phyloP scores from a whole-genome alignment of 1,140 invertebrate species.

The Sycophaga agraensis region DNA sequence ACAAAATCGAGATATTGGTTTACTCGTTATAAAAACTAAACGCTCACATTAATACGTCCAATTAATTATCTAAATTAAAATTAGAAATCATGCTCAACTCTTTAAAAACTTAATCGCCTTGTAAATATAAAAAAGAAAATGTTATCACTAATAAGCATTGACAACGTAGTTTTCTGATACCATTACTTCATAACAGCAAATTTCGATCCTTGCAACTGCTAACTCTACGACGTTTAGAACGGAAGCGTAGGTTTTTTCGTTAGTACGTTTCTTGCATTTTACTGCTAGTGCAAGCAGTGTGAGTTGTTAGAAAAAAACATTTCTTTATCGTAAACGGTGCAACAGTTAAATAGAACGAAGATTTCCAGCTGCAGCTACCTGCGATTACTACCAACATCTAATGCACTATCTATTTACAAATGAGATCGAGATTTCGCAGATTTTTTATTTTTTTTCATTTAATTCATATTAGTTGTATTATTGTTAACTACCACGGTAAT shows the following conservation, averaged over 20 bases:
- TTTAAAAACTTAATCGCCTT: constrained; percentile 18
- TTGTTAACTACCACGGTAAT: constrained; percentile 1
- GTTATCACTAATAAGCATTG: constrained; percentile 19
- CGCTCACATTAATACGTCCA: not conserved
- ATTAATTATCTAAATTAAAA: constrained; percentile 15
- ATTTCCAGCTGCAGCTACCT: constrained; percentile 13
- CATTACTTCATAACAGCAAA: constrained; percentile 25
- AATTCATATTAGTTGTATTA: constrained; percentile 35
- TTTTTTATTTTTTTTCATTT: constrained; percentile 9
- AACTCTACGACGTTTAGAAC: constrained; percentile 15
- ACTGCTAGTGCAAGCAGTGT: too few relatives aligned
- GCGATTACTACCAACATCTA: constrained; percentile 32
- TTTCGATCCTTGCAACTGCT: not conserved
- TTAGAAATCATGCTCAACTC: constrained; percentile 2
- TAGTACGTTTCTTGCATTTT: not conserved
- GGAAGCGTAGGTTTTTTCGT: constrained; percentile 8
- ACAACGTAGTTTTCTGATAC: constrained; percentile 10
- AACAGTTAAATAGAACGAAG: constrained; percentile 21
- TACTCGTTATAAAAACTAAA: constrained; percentile 25
- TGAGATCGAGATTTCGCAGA: constrained; percentile 49
- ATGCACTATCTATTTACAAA: constrained; percentile 57
- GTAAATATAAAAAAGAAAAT: constrained; percentile 18
- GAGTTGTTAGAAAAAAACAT: not conserved
- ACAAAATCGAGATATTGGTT: constrained; percentile 19
- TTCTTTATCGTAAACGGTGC: not conserved